Percentiles rank a stretch among this genome's conserved stretches.
Evolutionary conservation across 2,113 vertebrate species (phyloP).

Genomic region (Odobenus rosmarus): DNA sequence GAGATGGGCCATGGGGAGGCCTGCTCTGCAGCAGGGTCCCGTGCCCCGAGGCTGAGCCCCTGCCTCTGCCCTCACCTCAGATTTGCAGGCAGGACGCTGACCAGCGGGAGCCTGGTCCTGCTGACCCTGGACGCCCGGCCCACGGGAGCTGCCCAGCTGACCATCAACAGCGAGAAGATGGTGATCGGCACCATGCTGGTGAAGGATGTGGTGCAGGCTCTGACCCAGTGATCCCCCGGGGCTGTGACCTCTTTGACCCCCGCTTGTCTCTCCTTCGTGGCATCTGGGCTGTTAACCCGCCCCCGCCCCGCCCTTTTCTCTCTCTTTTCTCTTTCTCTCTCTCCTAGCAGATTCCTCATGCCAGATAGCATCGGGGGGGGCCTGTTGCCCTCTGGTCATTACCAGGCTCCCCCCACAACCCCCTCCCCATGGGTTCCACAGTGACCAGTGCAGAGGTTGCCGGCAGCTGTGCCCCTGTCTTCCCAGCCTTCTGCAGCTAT

Average conservation of each 20-base stretch:
- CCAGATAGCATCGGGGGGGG: neutral
- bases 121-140: constrained; percentile 91
- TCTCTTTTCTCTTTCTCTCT: neutral
- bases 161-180: constrained; percentile 98
- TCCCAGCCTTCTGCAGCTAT: neutral
- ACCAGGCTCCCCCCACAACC: neutral
- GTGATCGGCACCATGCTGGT: constrained; percentile 98
- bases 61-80: constrained; percentile 76
- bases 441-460: neutral
- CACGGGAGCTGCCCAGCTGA: constrained; percentile 88
- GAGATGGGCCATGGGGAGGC: neutral
- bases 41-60: neutral
- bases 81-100: constrained; percentile 95
- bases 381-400: neutral
- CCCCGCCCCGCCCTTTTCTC: too few relatives aligned
- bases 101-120: constrained; percentile 93
- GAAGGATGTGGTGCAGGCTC: constrained; percentile 94
- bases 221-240: constrained; percentile 89
- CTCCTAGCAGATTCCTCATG: neutral
- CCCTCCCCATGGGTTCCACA: neutral
- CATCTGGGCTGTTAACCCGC: neutral
- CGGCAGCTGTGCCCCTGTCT: neutral
- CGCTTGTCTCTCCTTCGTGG: neutral
- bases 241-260: neutral
- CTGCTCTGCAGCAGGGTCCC: neutral